These are phyloP conservation scores for Coilia nasus DNA, from an alignment of 2,797 vertebrate genomes.

Conservation along the genomic window DNA sequence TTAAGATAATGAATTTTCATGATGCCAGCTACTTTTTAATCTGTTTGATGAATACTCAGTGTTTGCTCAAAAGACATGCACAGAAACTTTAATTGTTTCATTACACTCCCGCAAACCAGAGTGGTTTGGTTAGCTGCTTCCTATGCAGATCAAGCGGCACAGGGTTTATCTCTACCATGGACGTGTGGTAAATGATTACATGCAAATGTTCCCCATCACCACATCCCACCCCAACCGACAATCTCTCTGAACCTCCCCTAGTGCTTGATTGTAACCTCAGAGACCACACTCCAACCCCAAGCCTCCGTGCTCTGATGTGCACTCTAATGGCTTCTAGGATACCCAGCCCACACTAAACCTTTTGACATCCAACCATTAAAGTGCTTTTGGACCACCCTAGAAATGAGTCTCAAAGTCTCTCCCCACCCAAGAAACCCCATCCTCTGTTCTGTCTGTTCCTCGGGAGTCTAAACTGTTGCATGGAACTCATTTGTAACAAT, in stretches of 20 bases:
- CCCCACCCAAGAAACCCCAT: not conserved
- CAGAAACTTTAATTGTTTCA: not conserved
- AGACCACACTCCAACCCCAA: not conserved
- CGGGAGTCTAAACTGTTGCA: not conserved
- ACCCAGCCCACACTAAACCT: slow-evolving; percentile 12
- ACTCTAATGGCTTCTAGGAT: slow-evolving; percentile 13
- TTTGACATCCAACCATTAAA: slow-evolving; percentile 15
- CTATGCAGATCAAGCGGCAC: not conserved
- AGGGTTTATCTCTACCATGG: not conserved
- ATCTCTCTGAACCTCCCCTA: slow-evolving; percentile 11
- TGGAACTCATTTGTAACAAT: slow-evolving; percentile 17
- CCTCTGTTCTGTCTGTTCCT: not conserved
- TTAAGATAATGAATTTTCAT: not conserved
- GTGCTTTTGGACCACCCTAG: slow-evolving; percentile 20
- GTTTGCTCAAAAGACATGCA: not conserved
- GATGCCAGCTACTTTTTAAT: not conserved
- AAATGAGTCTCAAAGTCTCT: not conserved
- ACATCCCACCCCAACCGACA: not conserved
- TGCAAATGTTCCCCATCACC: slow-evolving; percentile 13
- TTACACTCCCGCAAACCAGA: not conserved
- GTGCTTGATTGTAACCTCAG: slow-evolving; percentile 10
- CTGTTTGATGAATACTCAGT: not conserved
- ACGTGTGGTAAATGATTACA: not conserved
- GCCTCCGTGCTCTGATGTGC: not conserved
- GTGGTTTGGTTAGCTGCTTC: not conserved